These are phyloP conservation scores for Scaptomyza caliginosa DNA, from an alignment of 2,888 invertebrate genomes.

Conservation along the genomic window DNA sequence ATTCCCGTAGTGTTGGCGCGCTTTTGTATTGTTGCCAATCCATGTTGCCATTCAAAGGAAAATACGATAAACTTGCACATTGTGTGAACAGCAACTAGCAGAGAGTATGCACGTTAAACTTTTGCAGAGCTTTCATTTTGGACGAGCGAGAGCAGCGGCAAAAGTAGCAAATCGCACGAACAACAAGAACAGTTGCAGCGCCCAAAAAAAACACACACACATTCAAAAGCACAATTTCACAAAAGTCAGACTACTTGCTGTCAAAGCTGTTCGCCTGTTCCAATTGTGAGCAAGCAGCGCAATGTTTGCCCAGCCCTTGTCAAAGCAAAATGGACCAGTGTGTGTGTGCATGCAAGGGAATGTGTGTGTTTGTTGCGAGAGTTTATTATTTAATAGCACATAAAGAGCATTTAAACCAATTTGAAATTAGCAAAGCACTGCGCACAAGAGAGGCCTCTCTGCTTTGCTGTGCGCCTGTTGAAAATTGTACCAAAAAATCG, in stretches of 20 bases:
- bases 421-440: constrained; percentile 25
- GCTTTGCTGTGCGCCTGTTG: constrained; percentile 56
- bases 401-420: constrained; percentile 12
- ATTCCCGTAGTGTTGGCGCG: constrained; percentile 30
- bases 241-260: constrained; percentile 17
- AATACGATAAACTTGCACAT: constrained; percentile 45
- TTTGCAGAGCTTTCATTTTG: constrained; percentile 56
- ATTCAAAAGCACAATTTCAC: constrained; percentile 15
- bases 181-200: constrained; percentile 17
- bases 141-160: constrained; percentile 20
- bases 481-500: constrained; percentile 73
- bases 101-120: constrained; percentile 13
- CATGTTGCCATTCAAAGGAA: constrained; percentile 39
- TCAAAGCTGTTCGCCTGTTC: constrained; percentile 61
- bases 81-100: not conserved
- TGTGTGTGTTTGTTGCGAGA: not conserved
- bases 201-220: constrained; percentile 20
- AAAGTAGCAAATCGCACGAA: too few species aligned
- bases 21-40: constrained; percentile 34
- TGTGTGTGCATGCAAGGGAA: not conserved
- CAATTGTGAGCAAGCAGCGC: constrained; percentile 72
- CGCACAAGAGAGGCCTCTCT: constrained; percentile 2
- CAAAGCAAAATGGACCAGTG: constrained; percentile 4
- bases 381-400: not conserved
- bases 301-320: constrained; percentile 74